These are phyloP conservation scores for Phania funesta DNA, from an alignment of 2,888 invertebrate genomes.

Conservation along the genomic window DNA sequence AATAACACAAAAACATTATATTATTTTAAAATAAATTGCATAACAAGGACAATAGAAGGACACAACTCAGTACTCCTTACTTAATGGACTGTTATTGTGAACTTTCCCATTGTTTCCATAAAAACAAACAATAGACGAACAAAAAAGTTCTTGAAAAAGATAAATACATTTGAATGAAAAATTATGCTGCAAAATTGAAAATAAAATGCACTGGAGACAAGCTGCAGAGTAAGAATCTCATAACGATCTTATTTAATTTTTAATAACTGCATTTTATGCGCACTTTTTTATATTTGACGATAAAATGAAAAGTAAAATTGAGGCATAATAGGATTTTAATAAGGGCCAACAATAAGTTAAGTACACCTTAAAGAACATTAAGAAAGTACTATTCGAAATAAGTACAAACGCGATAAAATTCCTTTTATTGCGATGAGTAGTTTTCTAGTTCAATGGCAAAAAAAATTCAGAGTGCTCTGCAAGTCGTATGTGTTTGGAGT, in stretches of 20 bases:
- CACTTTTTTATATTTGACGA: neutral
- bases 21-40: constrained; percentile 41
- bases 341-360: no score
- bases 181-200: constrained; percentile 55
- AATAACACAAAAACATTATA: neutral
- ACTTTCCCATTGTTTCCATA: neutral
- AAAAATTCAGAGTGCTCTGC: no score
- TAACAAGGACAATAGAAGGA: constrained; percentile 49
- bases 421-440: no score
- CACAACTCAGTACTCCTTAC: neutral
- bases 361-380: no score
- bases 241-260: constrained; percentile 23
- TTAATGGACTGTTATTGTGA: neutral
- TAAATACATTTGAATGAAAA: neutral
- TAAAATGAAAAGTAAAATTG: neutral
- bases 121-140: neutral
- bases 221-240: constrained; percentile 1
- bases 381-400: no score
- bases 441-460: no score
- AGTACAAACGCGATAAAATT: no score
- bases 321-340: neutral
- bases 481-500: no score
- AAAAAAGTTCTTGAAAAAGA: neutral
- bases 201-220: constrained; percentile 28
- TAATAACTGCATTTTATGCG: constrained; percentile 10